Evolutionary conservation across 2,113 vertebrate species (phyloP).

Genomic region (Euleptes europaea): DNA sequence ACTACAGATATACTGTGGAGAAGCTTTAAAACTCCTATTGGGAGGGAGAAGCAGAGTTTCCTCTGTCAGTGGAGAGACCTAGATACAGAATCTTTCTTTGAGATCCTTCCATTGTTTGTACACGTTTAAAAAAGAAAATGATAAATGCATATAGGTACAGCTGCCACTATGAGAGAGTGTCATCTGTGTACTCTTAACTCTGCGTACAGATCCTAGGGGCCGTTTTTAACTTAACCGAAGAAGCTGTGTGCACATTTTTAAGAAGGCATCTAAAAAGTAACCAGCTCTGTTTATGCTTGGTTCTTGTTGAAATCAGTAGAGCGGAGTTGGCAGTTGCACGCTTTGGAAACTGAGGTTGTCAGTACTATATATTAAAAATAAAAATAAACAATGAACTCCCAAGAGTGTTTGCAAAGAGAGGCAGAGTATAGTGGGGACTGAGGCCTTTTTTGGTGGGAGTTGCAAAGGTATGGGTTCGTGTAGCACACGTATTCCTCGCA

Average conservation of each 20-base stretch:
- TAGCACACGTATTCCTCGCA: neutral
- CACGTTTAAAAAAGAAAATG: neutral
- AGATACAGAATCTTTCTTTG: neutral
- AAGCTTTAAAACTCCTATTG: neutral
- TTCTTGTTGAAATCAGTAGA: constrained; percentile 11
- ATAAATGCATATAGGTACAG: neutral
- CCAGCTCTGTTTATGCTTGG: neutral
- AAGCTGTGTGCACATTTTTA: neutral
- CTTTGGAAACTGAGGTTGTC: neutral
- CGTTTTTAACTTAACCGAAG: neutral
- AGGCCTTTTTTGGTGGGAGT: neutral
- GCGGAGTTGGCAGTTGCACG: neutral
- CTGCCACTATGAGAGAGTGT: accelerated
- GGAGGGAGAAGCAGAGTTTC: constrained; percentile 24
- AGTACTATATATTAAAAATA: neutral
- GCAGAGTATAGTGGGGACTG: neutral
- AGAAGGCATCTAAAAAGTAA: neutral
- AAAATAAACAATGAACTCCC: neutral
- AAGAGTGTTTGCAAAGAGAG: neutral
- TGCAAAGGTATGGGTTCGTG: neutral
- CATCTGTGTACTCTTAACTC: neutral
- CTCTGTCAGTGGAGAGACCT: neutral
- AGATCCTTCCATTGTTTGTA: constrained; percentile 22
- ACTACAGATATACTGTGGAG: constrained; percentile 5
- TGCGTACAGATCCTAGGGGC: neutral